Evolutionary conservation across 92 coral and sea anemone species (phyloP).

Genomic region (Meandrina meandrites): DNA sequence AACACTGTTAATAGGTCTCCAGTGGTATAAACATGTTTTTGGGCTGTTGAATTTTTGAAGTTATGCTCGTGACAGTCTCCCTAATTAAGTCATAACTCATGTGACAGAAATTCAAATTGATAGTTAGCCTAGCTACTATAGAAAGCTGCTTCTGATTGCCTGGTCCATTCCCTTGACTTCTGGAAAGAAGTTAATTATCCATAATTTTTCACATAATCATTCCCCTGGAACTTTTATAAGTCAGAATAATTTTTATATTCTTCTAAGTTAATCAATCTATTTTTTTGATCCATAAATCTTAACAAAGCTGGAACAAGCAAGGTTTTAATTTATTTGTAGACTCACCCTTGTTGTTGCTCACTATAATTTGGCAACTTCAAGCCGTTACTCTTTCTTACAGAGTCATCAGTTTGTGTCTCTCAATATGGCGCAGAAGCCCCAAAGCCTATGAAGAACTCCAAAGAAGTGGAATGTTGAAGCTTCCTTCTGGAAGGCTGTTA

Average conservation of each 20-base stretch:
- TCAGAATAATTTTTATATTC: neutral
- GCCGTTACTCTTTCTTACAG: slow-evolving; percentile 22
- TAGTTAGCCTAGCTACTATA: too few species aligned
- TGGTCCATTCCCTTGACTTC: neutral
- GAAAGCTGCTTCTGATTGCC: neutral
- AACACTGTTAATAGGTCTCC: too few species aligned
- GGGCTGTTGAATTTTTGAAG: too few species aligned
- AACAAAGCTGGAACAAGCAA: neutral
- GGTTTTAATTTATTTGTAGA: neutral
- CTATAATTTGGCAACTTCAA: too few species aligned
- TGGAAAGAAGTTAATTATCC: neutral
- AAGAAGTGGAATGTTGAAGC: slow-evolving; percentile 46
- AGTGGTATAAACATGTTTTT: too few species aligned
- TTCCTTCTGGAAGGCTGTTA: slow-evolving; percentile 53
- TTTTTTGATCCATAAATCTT: neutral
- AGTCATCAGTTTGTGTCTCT: slow-evolving; percentile 49
- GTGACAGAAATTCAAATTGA: neutral
- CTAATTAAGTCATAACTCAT: neutral
- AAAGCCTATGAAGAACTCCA: slow-evolving; percentile 52
- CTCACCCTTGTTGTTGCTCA: neutral
- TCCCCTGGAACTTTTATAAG: neutral
- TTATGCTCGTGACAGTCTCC: too few species aligned
- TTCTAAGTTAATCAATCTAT: neutral
- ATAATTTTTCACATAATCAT: neutral
- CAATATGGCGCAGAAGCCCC: slow-evolving; percentile 63